Conservation (phyloP, 2,113 vertebrate genomes). For the Ictidomys tridecemlineatus region DNA sequence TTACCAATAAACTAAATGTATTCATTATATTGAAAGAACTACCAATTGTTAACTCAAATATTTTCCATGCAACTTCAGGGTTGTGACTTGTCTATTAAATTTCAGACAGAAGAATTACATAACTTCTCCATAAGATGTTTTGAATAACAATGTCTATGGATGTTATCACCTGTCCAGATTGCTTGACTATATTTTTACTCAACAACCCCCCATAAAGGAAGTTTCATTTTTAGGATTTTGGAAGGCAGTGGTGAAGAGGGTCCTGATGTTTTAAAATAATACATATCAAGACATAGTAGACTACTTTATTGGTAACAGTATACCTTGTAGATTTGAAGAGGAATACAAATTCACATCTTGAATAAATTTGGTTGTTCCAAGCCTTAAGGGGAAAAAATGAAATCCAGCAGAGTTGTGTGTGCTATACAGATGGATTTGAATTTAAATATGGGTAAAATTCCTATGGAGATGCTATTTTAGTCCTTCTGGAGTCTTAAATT, state of each 20-base stretch:
- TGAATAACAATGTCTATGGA: not conserved
- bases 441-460: not conserved
- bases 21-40: not conserved
- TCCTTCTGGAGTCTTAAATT: not conserved
- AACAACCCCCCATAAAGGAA: not conserved
- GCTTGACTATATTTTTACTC: not conserved
- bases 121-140: not conserved
- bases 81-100: not conserved
- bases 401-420: slow-evolving; percentile 37
- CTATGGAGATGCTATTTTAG: not conserved
- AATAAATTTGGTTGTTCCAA: slow-evolving; percentile 37
- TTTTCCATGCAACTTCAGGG: slow-evolving; percentile 2
- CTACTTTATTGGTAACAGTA: slow-evolving; percentile 26
- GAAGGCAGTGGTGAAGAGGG: not conserved
- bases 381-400: not conserved
- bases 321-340: slow-evolving; percentile 33
- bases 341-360: slow-evolving; percentile 58
- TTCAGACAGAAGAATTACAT: slow-evolving; percentile 33
- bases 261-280: slow-evolving; percentile 54
- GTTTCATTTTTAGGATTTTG: slow-evolving; percentile 52
- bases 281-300: slow-evolving; percentile 6
- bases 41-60: not conserved
- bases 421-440: slow-evolving; percentile 9
- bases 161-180: not conserved
- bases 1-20: not conserved